Conservation (phyloP, 2,797 vertebrate species). For the Acanthurus leucopareius region DNA sequence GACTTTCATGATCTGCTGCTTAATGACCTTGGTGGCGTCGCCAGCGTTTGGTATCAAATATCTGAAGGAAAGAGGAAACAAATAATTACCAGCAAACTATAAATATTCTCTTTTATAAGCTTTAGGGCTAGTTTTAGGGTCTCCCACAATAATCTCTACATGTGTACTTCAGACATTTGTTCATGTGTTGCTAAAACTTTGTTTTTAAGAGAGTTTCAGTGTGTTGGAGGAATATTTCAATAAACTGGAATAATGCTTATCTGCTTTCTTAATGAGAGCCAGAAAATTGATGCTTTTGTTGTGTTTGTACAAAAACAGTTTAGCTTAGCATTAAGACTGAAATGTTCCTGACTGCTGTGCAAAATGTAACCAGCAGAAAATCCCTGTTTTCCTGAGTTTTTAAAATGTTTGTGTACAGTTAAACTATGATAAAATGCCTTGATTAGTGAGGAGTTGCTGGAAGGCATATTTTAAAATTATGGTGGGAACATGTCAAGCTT, state of each 20-base stretch:
- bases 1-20: constrained; percentile 99
- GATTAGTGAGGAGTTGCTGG: too few relatives aligned
- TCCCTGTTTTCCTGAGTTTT: background rate
- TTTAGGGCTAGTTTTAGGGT: too few relatives aligned
- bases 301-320: background rate
- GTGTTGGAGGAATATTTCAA: background rate
- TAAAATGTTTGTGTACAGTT: background rate
- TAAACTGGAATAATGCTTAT: background rate
- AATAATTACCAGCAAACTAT: background rate
- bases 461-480: background rate
- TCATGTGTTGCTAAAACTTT: background rate
- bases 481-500: too few relatives aligned
- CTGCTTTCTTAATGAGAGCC: background rate
- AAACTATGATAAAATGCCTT: background rate
- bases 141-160: background rate
- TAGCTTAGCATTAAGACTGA: background rate
- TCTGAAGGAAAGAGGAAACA: constrained; percentile 77
- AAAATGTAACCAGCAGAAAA: too few relatives aligned
- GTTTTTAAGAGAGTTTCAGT: background rate
- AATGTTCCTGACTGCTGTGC: too few relatives aligned
- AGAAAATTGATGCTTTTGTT: too few relatives aligned
- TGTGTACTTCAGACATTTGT: background rate
- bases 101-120: background rate
- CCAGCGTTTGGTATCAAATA: constrained; percentile 99
- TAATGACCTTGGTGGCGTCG: constrained; percentile 99